Evolutionary conservation across 2,113 vertebrate genomes (phyloP).

Genomic region (Melanocharis versteri): DNA sequence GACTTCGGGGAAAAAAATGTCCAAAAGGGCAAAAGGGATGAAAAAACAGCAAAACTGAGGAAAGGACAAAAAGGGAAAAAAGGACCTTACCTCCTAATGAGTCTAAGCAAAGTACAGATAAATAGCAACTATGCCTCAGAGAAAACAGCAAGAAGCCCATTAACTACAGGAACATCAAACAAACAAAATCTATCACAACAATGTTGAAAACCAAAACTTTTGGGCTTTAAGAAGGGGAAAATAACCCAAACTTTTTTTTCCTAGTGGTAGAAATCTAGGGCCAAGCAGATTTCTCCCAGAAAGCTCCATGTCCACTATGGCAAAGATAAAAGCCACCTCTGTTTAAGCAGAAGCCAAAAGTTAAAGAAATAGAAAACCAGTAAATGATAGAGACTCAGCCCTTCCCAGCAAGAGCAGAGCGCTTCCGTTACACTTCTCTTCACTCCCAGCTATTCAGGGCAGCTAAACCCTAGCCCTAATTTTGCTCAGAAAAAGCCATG

Average conservation of each 20-base stretch:
- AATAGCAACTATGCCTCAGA: not conserved
- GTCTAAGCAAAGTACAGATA: not conserved
- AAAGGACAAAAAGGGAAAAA: not conserved
- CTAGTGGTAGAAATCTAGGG: not conserved
- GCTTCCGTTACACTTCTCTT: not conserved
- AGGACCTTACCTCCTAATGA: not conserved
- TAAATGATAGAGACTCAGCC: not conserved
- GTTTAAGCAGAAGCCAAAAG: not conserved
- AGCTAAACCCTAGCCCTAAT: not conserved
- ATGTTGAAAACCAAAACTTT: not conserved
- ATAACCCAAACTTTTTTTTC: not conserved
- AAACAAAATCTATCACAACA: not conserved
- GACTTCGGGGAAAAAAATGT: not conserved
- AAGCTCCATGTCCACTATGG: not conserved
- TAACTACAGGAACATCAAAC: not conserved
- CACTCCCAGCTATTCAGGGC: not conserved
- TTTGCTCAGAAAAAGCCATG: not conserved
- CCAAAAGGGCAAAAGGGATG: too few species aligned
- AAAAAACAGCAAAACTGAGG: not conserved
- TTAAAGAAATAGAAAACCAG: not conserved
- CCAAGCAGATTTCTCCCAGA: not conserved
- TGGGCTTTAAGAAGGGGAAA: rapidly evolving
- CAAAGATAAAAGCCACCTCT: not conserved
- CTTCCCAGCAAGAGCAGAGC: not conserved
- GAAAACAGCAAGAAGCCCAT: not conserved